Base-by-base conservation (phyloP, 1,140 invertebrate genomes). In the Aleiodes sp. region DNA sequence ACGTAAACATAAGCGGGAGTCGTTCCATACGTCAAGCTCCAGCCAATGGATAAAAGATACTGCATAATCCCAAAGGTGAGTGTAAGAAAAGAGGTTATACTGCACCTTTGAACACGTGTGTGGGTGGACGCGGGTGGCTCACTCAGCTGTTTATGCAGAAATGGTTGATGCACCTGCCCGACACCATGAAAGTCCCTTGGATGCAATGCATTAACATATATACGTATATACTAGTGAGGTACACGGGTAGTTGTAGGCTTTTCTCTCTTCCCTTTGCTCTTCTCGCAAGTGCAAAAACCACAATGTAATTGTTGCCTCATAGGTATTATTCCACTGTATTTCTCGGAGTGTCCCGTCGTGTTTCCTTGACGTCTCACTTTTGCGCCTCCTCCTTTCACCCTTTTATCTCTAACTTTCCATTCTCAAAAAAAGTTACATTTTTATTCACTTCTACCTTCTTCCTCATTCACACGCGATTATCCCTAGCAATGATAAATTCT, bases 141-240 rank as follows among this genome's bases (percentile, higher is more conserved):
- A n/a, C n/a, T 61, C 59, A 61, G 59, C 59, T 61, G 59, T 61
- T 61, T 52, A 52, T 52, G 19, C 29, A n/a, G n/a, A n/a, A n/a
- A n/a, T n/a, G 19, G 29, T 31, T 19, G 7, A 61, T 61, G 59
- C 59, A 61, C 59, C 59, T 61, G 59, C 59, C 19, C 59, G 33
- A 61, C 59, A 61, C 59, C 29, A 61, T 37, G 59, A 61, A 61
- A 35, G 29, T 35, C 33, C 33, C 14, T 19, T 35, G 21, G 59
- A 33, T 35, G 59, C 59, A 61, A 35, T 52, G 21, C 46, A 52
- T 52, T 52, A 52, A 52, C 46, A 52, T 35, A 56, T 56, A 19
- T 56, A 61, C 59, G 35, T 31, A 61, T 33, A 14, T 16, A n/a
- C n/a, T n/a, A n/a, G n/a, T n/a, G n/a, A n/a, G n/a, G n/a, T n/a